A percentile compares a stretch with the other conserved stretches of the same genome.
These are phyloP conservation scores for Equus przewalskii DNA, from an alignment of 2,113 vertebrate genomes.

Conservation along the genomic window DNA sequence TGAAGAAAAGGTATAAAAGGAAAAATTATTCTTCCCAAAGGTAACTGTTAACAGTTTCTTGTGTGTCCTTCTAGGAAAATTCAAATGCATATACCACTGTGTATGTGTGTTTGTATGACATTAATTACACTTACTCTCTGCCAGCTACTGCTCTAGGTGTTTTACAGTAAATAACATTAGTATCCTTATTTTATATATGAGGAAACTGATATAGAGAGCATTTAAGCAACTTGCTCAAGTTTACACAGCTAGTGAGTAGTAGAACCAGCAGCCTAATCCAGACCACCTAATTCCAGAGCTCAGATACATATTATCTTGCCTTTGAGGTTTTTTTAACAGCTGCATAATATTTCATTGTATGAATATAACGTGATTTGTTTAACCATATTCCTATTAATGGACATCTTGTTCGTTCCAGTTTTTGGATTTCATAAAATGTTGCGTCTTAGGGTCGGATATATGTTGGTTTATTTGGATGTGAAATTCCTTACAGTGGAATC, in stretches of 20 bases:
- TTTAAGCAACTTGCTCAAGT: background rate
- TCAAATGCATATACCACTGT: background rate
- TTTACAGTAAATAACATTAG: background rate
- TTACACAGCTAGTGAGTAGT: background rate
- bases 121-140: background rate
- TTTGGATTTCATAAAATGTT: conserved; percentile 1
- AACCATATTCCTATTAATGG: background rate
- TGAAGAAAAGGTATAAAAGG: conserved; percentile 16
- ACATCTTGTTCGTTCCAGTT: conserved; percentile 3
- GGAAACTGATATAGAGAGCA: background rate
- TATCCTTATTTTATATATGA: conserved; percentile 13
- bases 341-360: background rate
- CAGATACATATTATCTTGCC: background rate
- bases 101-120: background rate
- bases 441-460: background rate
- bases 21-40: conserved; percentile 41
- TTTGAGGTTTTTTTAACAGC: background rate
- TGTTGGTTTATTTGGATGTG: background rate
- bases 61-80: background rate
- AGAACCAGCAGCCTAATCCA: background rate
- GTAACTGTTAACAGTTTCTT: conserved; percentile 1
- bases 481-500: conserved; percentile 26
- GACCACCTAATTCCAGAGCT: background rate
- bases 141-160: background rate
- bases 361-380: background rate